Conservation (phyloP, 2,888 invertebrate genomes). For the Cacoxenus indagator region DNA sequence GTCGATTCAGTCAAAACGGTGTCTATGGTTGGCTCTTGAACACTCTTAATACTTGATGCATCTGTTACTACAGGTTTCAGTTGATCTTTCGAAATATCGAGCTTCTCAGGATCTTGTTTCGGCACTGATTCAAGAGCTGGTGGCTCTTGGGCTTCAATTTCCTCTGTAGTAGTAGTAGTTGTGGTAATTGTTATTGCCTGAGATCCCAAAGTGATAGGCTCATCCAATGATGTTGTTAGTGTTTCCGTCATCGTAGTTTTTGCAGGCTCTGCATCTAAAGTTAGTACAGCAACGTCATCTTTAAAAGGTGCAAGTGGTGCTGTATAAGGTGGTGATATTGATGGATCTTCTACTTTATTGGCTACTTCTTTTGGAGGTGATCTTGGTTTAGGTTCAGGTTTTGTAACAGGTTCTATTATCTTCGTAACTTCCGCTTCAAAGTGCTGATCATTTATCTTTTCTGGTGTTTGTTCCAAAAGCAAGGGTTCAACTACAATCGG, state of each 20-base stretch:
- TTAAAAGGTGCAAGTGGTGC: conserved; percentile 48
- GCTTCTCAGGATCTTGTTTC: too few species aligned
- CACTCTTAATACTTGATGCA: background rate
- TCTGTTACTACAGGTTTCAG: background rate
- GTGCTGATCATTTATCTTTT: conserved; percentile 21
- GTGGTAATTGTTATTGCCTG: conserved; percentile 42
- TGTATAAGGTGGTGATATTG: conserved; percentile 44
- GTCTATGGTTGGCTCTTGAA: background rate
- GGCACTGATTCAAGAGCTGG: conserved; percentile 21
- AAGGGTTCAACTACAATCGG: too few species aligned
- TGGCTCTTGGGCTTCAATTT: conserved; percentile 22
- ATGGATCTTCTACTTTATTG: background rate
- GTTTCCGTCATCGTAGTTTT: background rate
- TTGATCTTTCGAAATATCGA: background rate
- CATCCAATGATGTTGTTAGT: conserved; percentile 21
- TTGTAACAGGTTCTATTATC: conserved; percentile 41
- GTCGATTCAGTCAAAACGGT: background rate
- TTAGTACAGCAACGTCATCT: conserved; percentile 6
- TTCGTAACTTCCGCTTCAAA: conserved; percentile 26
- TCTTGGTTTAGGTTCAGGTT: conserved; percentile 49
- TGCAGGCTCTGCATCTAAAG: background rate
- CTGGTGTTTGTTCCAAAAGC: background rate
- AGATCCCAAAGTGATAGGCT: conserved; percentile 37
- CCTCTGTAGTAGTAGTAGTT: conserved; percentile 24
- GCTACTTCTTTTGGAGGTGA: conserved; percentile 32